Conservation (phyloP, 2,113 vertebrate genomes). For the Datnioides undecimradiatus region DNA sequence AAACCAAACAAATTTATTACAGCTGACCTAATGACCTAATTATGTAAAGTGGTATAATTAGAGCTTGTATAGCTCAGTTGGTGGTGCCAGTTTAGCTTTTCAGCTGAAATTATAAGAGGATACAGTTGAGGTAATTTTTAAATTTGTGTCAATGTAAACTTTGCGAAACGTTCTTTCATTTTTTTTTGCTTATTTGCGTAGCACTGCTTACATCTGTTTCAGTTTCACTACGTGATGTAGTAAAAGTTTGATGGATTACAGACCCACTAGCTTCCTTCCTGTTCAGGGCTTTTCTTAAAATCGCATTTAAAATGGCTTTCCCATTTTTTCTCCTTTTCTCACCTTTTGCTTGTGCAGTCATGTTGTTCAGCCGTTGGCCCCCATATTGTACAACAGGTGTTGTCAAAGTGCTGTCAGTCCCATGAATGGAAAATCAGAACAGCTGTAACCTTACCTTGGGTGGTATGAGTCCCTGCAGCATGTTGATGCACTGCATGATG, state of each 20-base stretch:
- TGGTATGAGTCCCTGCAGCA: slow-evolving; percentile 94
- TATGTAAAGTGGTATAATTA: neutral
- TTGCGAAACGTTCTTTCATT: neutral
- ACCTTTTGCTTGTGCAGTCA: neutral
- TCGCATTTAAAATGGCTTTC: neutral
- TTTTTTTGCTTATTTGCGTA: too few species aligned
- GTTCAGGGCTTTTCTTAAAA: neutral
- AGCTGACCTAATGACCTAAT: neutral
- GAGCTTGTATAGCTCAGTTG: neutral
- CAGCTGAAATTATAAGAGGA: neutral
- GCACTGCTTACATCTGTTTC: neutral
- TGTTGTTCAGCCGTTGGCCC: too few species aligned
- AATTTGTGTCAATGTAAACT: neutral
- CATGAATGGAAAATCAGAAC: neutral
- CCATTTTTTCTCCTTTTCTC: too few species aligned
- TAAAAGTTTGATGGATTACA: neutral
- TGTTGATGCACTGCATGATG: slow-evolving; percentile 91
- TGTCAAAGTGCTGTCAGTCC: neutral
- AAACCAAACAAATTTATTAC: neutral
- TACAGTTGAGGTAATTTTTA: neutral
- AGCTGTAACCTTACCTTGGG: slow-evolving; percentile 84
- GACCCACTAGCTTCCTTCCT: neutral
- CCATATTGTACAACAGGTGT: neutral
- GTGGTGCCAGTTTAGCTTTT: neutral
- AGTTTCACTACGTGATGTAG: neutral